phyloP scores from a whole-genome alignment of 2,888 invertebrate species.

The Fragum whitleyi region DNA sequence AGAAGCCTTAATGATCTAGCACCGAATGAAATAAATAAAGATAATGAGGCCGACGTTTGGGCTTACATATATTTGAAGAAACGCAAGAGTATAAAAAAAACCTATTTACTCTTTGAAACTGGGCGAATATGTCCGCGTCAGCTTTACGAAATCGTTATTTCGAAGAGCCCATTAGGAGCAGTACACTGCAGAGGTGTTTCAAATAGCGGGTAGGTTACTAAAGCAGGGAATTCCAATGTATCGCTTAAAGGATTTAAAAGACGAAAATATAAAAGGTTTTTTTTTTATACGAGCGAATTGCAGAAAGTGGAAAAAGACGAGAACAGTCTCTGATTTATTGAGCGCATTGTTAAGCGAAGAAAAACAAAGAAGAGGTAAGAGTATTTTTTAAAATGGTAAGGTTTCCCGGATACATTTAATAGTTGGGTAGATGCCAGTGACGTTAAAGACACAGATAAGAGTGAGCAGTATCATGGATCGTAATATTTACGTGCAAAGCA shows the following conservation, averaged over 20 bases:
- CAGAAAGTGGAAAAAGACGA: constrained; percentile 53
- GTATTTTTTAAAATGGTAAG: constrained; percentile 52
- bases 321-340: constrained; percentile 49
- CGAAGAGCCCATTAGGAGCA: constrained; percentile 42
- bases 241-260: constrained; percentile 38
- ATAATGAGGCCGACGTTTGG: constrained; percentile 51
- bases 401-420: constrained; percentile 47
- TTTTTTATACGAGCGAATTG: constrained; percentile 46
- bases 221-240: constrained; percentile 47
- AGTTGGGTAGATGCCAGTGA: constrained; percentile 51
- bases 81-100: constrained; percentile 17
- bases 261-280: constrained; percentile 36
- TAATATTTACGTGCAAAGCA: constrained; percentile 29
- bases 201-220: constrained; percentile 16
- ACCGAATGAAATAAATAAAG: constrained; percentile 30
- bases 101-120: constrained; percentile 24
- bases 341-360: constrained; percentile 33
- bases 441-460: constrained; percentile 35
- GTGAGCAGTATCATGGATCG: constrained; percentile 25
- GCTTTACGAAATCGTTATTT: constrained; percentile 28
- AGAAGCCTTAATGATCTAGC: constrained; percentile 33
- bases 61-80: constrained; percentile 41
- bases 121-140: constrained; percentile 41
- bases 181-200: constrained; percentile 46
- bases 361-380: constrained; percentile 43